Evolutionary conservation across 2,113 vertebrate species (phyloP).

Genomic region (Alligator mississippiensis): DNA sequence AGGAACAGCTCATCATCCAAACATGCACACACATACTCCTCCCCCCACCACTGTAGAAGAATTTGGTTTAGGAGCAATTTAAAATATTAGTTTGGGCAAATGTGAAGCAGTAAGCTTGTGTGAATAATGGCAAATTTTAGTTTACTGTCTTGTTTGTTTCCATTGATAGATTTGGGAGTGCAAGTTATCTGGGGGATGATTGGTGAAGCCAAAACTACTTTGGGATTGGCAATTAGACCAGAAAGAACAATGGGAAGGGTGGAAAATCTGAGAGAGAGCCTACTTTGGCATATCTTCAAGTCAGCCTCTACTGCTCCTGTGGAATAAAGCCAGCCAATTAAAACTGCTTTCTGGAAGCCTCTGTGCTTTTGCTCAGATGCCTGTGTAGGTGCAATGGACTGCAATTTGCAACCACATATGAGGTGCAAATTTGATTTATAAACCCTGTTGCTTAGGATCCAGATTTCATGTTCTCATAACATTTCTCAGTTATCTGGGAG

Average conservation of each 20-base stretch:
- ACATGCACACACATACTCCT: no score
- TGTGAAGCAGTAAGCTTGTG: no score
- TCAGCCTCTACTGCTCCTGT: not conserved
- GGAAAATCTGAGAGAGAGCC: constrained; percentile 7
- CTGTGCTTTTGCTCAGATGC: rapidly evolving
- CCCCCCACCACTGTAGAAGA: no score
- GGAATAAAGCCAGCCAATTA: constrained; percentile 35
- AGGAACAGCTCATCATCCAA: no score
- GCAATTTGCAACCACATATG: constrained; percentile 58
- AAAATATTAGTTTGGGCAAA: no score
- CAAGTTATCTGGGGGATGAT: not conserved
- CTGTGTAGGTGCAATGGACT: constrained; percentile 12
- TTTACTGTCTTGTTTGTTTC: no score
- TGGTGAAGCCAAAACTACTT: not conserved
- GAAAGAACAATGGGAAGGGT: not conserved
- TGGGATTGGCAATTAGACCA: not conserved
- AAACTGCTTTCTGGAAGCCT: not conserved
- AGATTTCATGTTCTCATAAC: not conserved
- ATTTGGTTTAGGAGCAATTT: no score
- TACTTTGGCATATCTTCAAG: constrained; percentile 38
- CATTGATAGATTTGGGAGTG: no score
- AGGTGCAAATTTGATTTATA: constrained; percentile 64
- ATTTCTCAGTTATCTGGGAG: constrained; percentile 17
- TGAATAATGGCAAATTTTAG: no score
- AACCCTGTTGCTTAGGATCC: constrained; percentile 31